Evolutionary conservation across 2,888 invertebrate species (phyloP).

Genomic region (Hemaris fuciformis): DNA sequence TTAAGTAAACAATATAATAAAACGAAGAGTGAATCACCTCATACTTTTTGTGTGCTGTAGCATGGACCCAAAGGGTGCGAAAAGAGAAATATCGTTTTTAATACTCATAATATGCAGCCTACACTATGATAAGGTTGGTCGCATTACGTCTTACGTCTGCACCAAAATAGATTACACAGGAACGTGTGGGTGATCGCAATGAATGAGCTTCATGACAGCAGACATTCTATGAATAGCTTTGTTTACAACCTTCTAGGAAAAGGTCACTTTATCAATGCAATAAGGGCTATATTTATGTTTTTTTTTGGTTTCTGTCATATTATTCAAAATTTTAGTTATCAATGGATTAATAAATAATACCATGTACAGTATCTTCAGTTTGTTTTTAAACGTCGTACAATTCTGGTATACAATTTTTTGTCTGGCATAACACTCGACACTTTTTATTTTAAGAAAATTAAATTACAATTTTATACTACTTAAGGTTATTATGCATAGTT

Average conservation of each 20-base stretch:
- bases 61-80: not conserved
- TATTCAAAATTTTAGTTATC: too few species aligned
- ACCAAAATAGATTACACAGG: not conserved
- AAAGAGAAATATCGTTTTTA: not conserved
- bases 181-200: slow-evolving; percentile 7
- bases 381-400: too few species aligned
- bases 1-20: too few species aligned
- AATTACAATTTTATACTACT: too few species aligned
- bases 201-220: not conserved
- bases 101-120: not conserved
- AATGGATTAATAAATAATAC: too few species aligned
- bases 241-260: not conserved
- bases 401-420: too few species aligned
- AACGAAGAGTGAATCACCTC: not conserved
- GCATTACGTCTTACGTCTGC: not conserved
- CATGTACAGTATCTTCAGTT: too few species aligned
- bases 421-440: too few species aligned
- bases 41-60: not conserved
- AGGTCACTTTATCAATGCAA: not conserved
- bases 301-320: not conserved
- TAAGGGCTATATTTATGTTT: not conserved
- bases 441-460: too few species aligned
- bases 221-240: not conserved
- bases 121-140: not conserved
- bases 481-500: too few species aligned